Evolutionary conservation across 2,888 invertebrate genomes (phyloP), one percentile per base, ranked within the genome.

Genomic region (Rhogogaster chlorosoma): DNA sequence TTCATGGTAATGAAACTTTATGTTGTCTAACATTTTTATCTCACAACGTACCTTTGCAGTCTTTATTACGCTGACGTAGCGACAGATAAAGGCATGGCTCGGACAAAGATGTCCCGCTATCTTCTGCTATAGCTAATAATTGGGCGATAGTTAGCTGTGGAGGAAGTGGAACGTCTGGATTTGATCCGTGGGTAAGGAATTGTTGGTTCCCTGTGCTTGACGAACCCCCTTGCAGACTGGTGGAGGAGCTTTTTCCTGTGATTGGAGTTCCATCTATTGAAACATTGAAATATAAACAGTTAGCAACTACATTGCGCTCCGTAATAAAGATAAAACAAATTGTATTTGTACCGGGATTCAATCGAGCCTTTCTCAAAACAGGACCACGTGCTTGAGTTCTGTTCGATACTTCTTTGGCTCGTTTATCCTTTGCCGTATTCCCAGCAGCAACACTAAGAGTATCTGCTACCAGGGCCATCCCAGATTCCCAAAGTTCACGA

Each of bases 381-480:
- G 92, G 93, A 77, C 91, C 91, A 77, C 93, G 92, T 42, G 91
- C 92, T 87, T 93, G 93, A 12, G 93, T 91, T 80, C 92, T 90
- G 83, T 97, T 96, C 93, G 97, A 96, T 80, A 96, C 96, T 94
- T 97, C 97, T 93, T 98, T 98, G 87, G 97, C 96, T 71, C 98
- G 95, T 93, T 98, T 98, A 93, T 98, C 98, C 94, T 98, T 98
- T 83, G 98, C 98, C 26, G 97, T 97, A 86, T 97, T 96, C 82
- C 97, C 98, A 78, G 98, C 98, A 12, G 97, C 97, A 85, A 98
- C 96, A 89, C 97, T 97, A n/a, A 97, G 92, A 86, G 95, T 94
- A 86, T 95, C 95, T 88, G 95, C 94, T 84, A 94, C 94, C 85
- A 94, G 94, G 2, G 94, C 93, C 87, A 94, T 93, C 12, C 94